phyloP scores from a whole-genome alignment of 2,888 invertebrate species.

The Microctonus hyperodae region DNA sequence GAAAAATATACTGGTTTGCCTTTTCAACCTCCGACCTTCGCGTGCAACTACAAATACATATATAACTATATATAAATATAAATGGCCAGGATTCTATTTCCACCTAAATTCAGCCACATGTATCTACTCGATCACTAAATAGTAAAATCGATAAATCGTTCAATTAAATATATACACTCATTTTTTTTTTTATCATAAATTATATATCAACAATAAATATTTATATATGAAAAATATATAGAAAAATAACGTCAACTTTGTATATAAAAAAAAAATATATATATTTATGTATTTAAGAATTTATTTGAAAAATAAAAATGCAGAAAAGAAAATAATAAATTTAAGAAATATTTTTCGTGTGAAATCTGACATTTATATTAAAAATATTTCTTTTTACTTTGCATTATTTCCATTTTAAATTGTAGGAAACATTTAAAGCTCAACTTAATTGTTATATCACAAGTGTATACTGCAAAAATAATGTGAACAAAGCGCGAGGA shows the following conservation, averaged over 20 bases:
- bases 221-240: no score
- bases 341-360: not conserved
- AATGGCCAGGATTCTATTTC: not conserved
- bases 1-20: conserved; percentile 37
- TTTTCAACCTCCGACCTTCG: conserved; percentile 30
- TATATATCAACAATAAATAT: no score
- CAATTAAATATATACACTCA: no score
- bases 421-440: conserved; percentile 16
- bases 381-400: not conserved
- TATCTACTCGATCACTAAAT: no score
- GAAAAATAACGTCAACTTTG: no score
- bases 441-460: conserved; percentile 11
- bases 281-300: no score
- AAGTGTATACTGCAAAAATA: conserved; percentile 1
- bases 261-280: no score
- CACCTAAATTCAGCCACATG: not conserved
- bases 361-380: no score
- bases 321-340: not conserved
- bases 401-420: not conserved
- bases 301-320: not conserved
- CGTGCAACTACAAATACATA: not conserved
- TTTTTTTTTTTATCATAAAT: no score
- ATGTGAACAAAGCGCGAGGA: conserved; percentile 9
- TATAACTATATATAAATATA: not conserved
- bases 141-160: no score